Base-by-base conservation (phyloP, 2,888 invertebrate genomes). In the Melitaea athalia region DNA sequence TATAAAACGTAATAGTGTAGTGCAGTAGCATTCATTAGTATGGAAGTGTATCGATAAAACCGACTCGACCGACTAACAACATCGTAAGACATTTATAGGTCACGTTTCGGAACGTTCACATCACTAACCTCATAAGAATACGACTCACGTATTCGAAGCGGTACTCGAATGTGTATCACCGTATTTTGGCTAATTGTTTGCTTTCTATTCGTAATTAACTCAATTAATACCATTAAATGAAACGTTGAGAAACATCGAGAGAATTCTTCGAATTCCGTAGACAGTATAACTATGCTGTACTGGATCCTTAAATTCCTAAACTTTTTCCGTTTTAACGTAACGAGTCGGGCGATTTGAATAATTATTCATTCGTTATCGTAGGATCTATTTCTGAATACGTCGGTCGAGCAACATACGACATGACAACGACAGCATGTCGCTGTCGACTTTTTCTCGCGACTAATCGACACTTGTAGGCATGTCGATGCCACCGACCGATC, bases 321-420 rank as follows among this genome's bases (percentile, higher is more conserved):
- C 24, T 62, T 67, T 69, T 69, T 69, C 42, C 57, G 57, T 69
- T 71, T n/a, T 68, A 69, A 72, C 72, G 66, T 69, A 67, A 66
- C 68, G 70, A 62, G 60, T 63, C 61, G 67, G 59, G 70, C 64
- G 71, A 75, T 84, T 82, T 81, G 79, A 84, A 86, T 85, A 87
- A 87, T 89, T 86, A 87, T 84, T 87, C 85, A 85, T 81, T 75
- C 75, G 73, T 85, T 89, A 89, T 89, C 89, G 75, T 69, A 38
- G 68, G 76, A 87, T 89, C 86, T 83, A 79, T 78, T 78, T 79
- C 77, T 75, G 76, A 79, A 83, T 80, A 80, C 83, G 81, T 82
- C 81, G 79, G 73, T 78, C 75, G 77, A 77, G 77, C 78, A 65
- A 79, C 80, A 76, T 75, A 68, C 71, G 73, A 77, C 75, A 87